Conservation (phyloP, 2,888 invertebrate species). For the Phyllotreta cruciferae region DNA sequence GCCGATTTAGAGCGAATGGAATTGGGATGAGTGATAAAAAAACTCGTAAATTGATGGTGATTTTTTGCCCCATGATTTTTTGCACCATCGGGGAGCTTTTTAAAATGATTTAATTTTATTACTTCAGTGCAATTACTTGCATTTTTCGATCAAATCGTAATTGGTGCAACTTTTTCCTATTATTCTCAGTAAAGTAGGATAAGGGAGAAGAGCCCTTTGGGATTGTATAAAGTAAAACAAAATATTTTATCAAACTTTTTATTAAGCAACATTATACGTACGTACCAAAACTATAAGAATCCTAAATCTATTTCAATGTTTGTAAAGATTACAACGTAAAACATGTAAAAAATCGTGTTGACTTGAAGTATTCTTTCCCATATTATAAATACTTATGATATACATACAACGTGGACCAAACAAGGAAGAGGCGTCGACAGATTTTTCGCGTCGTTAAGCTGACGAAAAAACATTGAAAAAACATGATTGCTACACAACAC, state of each 20-base stretch:
- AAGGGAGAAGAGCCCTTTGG: too few species aligned
- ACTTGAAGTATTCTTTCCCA: not conserved
- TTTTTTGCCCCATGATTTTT: too few species aligned
- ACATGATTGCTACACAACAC: slow-evolving; percentile 52
- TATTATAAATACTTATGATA: not conserved
- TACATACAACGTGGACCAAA: slow-evolving; percentile 16
- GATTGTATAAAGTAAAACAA: too few species aligned
- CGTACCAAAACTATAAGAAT: slow-evolving; percentile 33
- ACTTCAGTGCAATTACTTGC: too few species aligned
- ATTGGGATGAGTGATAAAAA: not conserved
- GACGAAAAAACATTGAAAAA: slow-evolving; percentile 52
- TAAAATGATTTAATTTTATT: too few species aligned
- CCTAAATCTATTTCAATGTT: slow-evolving; percentile 29
- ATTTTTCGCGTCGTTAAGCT: slow-evolving; percentile 48
- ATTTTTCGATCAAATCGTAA: too few species aligned
- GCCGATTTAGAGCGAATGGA: not conserved
- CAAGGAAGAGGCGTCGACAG: slow-evolving; percentile 24
- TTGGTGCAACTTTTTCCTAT: too few species aligned
- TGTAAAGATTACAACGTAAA: slow-evolving; percentile 10
- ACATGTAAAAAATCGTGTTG: slow-evolving; percentile 18
- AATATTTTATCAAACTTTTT: slow-evolving; percentile 37
- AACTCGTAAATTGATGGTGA: too few species aligned
- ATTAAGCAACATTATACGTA: slow-evolving; percentile 48
- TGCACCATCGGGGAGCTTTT: too few species aligned
- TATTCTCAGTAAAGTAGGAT: too few species aligned